Base-by-base conservation (phyloP, 2,888 invertebrate species). In the Philaethria dido region DNA sequence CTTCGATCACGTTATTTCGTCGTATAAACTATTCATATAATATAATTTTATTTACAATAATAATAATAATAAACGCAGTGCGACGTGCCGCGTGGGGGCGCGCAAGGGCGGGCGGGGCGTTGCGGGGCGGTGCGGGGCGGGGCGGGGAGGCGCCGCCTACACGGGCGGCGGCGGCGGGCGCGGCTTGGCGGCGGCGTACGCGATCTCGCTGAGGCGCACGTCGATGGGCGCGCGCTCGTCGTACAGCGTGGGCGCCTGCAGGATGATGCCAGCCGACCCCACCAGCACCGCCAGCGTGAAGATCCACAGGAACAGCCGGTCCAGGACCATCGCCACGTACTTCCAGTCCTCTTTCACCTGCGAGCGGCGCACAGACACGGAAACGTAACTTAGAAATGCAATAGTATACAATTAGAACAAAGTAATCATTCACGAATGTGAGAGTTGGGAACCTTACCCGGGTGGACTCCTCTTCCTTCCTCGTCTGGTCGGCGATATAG, bases 321-420 rank as follows among this genome's bases (percentile, higher is more conserved):
- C 99, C 85, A 99, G 94, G 75, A 99, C 99, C 98, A 99, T 98
- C 72, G 99, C 99, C 77, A 99, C 98, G 92, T 98, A 99, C 89
- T 99, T 99, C 99, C 99, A 99, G 93, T 99, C 99, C 93, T 99
- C 98, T 92, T 97, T 97, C 76, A 98, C 97, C 97, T 97, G 81
- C 16, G 16, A 16, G 29, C 5, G 5, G 16, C 2, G 11, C 11
- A 4, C 11, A 0, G 11, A 20, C 2, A 11, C 4, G 16, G 29
- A 18, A 11, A 29, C 16, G 33, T 29, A 50, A 11, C 2, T 50
- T 29, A n/a, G 14, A 3, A 29, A 50, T 29, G 1, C 1, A 29
- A 25, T 3, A 29, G 0, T 8, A 50, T 50, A 29, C 16, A 2
- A n/a, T 9, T 29, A n/a, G 16, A 29, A 6, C 1, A 11, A 25